phyloP scores from a whole-genome alignment of 2,797 vertebrate genomes.

The Sandelia bainsii region DNA sequence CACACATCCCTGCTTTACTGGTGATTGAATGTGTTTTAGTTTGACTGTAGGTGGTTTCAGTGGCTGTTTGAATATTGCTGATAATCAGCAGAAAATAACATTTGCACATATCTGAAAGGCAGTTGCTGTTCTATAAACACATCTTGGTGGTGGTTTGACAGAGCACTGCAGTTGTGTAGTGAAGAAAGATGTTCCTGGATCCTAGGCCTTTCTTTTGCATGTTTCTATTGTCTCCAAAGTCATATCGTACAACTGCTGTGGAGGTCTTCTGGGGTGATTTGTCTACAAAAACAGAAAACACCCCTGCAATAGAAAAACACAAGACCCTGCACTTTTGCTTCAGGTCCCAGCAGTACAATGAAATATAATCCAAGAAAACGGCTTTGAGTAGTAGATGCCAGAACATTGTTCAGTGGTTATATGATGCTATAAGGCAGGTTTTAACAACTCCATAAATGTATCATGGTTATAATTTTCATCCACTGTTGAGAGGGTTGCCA shows the following conservation, averaged over 20 bases:
- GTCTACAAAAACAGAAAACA: background rate
- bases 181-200: too few species aligned
- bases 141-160: too few species aligned
- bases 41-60: constrained; percentile 7
- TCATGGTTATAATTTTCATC: background rate
- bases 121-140: background rate
- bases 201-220: background rate
- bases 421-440: background rate
- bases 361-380: background rate
- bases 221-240: too few species aligned
- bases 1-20: constrained; percentile 16
- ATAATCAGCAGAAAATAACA: background rate
- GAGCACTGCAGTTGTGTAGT: too few species aligned
- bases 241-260: too few species aligned
- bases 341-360: background rate
- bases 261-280: background rate
- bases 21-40: constrained; percentile 10
- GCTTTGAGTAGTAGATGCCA: background rate
- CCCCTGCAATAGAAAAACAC: background rate
- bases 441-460: background rate
- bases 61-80: constrained; percentile 1
- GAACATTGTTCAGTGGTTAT: background rate
- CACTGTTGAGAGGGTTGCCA: background rate
- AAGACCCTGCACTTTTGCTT: background rate
- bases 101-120: background rate